These are phyloP conservation scores for Anabacerthia variegaticeps DNA, from an alignment of 2,797 vertebrate genomes.

Conservation along the genomic window DNA sequence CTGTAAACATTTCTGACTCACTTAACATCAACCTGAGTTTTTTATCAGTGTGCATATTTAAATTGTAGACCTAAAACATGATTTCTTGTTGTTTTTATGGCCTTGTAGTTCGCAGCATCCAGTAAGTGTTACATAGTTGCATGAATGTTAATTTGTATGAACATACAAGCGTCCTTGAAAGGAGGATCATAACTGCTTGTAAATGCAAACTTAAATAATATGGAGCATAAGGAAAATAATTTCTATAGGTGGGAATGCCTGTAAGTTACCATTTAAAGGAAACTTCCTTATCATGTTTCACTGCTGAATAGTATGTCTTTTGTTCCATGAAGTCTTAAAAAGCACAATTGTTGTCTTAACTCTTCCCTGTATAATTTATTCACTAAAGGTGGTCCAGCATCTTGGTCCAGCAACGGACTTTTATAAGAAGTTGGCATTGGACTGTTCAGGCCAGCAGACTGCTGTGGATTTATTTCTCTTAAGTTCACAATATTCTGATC, in stretches of 20 bases:
- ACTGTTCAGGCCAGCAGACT: slow-evolving; percentile 96
- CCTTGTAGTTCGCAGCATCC: not conserved
- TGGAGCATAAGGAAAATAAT: not conserved
- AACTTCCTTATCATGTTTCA: not conserved
- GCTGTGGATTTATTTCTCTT: slow-evolving; percentile 96
- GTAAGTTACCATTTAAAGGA: not conserved
- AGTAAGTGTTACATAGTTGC: not conserved
- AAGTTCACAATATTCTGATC: slow-evolving; percentile 94
- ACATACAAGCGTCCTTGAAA: not conserved
- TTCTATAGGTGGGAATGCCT: not conserved
- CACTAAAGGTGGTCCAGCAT: slow-evolving; percentile 88
- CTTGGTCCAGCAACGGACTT: slow-evolving; percentile 97
- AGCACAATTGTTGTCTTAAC: not conserved
- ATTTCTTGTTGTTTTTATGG: not conserved
- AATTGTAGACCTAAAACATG: not conserved
- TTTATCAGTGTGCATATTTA: not conserved
- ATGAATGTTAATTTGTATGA: not conserved
- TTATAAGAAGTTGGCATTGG: slow-evolving; percentile 98
- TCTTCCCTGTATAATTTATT: not conserved
- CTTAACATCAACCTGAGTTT: not conserved
- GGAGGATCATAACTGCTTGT: not conserved
- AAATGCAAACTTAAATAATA: not conserved
- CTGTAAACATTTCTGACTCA: not conserved
- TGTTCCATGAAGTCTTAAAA: not conserved
- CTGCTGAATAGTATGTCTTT: not conserved